Evolutionary conservation across 1,140 invertebrate genomes (phyloP).

Genomic region (Stratiolaelaps scimitus): DNA sequence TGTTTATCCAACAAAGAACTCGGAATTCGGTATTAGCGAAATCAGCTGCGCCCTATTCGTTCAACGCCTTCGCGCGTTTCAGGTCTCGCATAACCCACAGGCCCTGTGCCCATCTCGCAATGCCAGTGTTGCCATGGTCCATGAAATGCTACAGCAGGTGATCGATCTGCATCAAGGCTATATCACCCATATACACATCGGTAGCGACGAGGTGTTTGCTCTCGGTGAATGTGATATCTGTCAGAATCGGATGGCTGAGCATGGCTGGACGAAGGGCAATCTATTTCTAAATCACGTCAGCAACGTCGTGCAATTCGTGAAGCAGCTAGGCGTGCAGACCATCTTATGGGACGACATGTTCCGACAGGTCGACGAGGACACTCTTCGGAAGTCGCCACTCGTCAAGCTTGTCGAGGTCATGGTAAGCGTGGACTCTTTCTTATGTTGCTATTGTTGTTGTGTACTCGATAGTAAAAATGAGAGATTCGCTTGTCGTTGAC

Average conservation of each 20-base stretch:
- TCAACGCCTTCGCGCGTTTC: too few relatives aligned
- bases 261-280: conserved; percentile 43
- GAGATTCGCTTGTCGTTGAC: too few relatives aligned
- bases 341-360: conserved; percentile 54
- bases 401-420: conserved; percentile 38
- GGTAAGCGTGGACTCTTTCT: conserved; percentile 35
- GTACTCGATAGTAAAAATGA: too few relatives aligned
- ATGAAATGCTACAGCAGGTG: conserved; percentile 48
- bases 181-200: conserved; percentile 43
- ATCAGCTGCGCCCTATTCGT: too few relatives aligned
- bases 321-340: conserved; percentile 48
- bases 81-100: conserved; percentile 42
- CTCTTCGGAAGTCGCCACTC: conserved; percentile 38
- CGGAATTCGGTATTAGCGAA: too few relatives aligned
- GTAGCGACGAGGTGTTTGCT: conserved; percentile 44
- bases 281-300: conserved; percentile 46
- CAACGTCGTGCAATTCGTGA: conserved; percentile 42
- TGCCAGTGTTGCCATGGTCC: conserved; percentile 44
- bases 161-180: conserved; percentile 40
- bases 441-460: too few relatives aligned
- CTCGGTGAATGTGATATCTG: conserved; percentile 44
- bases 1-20: too few relatives aligned
- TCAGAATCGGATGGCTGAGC: conserved; percentile 40
- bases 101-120: conserved; percentile 45
- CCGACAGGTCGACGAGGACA: conserved; percentile 38